phyloP scores from a whole-genome alignment of 2,113 vertebrate genomes.

The Helogale parvula region DNA sequence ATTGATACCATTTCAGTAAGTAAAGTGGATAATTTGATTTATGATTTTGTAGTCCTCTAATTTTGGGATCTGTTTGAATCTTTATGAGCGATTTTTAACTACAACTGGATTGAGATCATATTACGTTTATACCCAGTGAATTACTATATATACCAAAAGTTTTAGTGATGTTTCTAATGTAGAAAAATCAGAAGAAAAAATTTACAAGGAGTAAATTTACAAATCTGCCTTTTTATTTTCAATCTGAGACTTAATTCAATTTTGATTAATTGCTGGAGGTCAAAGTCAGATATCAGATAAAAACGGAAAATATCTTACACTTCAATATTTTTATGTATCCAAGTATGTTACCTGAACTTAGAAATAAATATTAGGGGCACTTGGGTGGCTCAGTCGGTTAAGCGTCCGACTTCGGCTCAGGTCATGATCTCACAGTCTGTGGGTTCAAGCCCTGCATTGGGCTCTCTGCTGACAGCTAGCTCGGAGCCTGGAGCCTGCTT shows the following conservation, averaged over 20 bases:
- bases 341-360: not conserved
- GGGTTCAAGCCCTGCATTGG: too few relatives aligned
- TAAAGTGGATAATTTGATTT: slow-evolving; percentile 63
- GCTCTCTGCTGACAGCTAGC: too few relatives aligned
- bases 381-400: too few relatives aligned
- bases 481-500: too few relatives aligned
- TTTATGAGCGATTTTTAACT: slow-evolving; percentile 50
- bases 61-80: slow-evolving; percentile 10
- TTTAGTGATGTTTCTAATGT: slow-evolving; percentile 4
- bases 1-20: slow-evolving; percentile 59
- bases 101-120: not conserved
- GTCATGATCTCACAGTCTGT: too few relatives aligned
- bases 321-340: not conserved
- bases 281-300: not conserved
- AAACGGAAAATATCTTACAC: not conserved
- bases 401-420: too few relatives aligned
- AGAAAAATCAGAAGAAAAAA: slow-evolving; percentile 10
- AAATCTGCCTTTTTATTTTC: not conserved
- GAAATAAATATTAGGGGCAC: not conserved
- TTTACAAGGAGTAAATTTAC: not conserved
- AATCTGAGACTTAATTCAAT: not conserved
- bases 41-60: slow-evolving; percentile 37
- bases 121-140: slow-evolving; percentile 30
- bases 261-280: not conserved
- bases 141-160: not conserved